Percentiles rank a stretch among this genome's conserved stretches.
These are phyloP conservation scores for Cygnus olor DNA, from an alignment of 2,797 vertebrate genomes.

Conservation along the genomic window DNA sequence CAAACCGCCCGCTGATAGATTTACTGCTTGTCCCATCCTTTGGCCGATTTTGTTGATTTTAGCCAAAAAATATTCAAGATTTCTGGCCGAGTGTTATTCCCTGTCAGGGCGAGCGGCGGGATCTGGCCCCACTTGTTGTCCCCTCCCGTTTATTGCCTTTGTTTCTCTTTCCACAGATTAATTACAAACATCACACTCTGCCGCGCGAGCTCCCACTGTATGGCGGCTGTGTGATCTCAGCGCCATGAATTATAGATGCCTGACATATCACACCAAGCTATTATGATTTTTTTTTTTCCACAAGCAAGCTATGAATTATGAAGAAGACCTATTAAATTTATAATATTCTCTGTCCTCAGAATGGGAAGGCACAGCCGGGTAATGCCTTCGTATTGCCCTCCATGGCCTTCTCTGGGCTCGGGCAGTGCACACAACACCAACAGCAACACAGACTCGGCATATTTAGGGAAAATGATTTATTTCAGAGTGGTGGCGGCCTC, in stretches of 20 bases:
- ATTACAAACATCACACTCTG: constrained; percentile 60
- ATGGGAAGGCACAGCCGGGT: neutral
- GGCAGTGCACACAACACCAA: neutral
- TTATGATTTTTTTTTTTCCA: constrained; percentile 60
- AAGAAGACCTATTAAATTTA: constrained; percentile 60
- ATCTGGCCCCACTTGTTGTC: constrained; percentile 8
- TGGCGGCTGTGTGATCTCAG: constrained; percentile 57
- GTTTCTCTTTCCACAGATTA: constrained; percentile 64
- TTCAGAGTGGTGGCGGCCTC: neutral
- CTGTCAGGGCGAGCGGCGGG: neutral
- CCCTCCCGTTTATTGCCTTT: constrained; percentile 48
- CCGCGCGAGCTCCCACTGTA: constrained; percentile 26
- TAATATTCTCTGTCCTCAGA: constrained; percentile 42
- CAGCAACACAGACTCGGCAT: neutral
- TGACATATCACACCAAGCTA: constrained; percentile 69
- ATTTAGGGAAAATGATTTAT: neutral
- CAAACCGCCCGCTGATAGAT: neutral
- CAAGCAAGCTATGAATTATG: constrained; percentile 70
- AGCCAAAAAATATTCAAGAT: neutral
- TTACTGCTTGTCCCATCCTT: neutral
- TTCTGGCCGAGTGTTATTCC: rapidly evolving
- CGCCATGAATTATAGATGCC: constrained; percentile 63
- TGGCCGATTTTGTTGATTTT: neutral
- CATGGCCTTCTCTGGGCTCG: rapidly evolving
- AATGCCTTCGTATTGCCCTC: neutral